These are phyloP conservation scores for Columba guinea DNA, from an alignment of 2,797 vertebrate genomes.

Conservation along the genomic window DNA sequence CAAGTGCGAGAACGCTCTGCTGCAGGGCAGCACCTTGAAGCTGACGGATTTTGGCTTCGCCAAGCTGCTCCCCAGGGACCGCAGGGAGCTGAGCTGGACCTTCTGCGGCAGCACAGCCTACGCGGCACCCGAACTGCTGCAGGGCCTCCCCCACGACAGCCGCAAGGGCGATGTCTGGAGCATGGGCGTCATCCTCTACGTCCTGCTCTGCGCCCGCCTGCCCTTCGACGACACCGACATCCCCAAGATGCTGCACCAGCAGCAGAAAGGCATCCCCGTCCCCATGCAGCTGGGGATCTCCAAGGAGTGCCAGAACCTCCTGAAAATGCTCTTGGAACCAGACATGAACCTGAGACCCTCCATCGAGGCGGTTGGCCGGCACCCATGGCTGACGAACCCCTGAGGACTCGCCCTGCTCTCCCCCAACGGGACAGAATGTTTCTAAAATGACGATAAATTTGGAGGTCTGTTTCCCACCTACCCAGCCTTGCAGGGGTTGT, in stretches of 20 bases:
- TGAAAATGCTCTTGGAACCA: constrained; percentile 73
- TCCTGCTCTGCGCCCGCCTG: constrained; percentile 74
- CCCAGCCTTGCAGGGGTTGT: background rate
- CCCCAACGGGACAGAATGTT: constrained; percentile 41
- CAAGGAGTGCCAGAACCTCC: constrained; percentile 72
- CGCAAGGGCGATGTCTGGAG: constrained; percentile 74
- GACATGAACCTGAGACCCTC: constrained; percentile 70
- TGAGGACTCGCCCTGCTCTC: constrained; percentile 25
- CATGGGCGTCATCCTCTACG: constrained; percentile 73
- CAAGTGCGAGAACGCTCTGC: constrained; percentile 75
- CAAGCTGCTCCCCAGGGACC: constrained; percentile 63
- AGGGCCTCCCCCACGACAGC: constrained; percentile 74
- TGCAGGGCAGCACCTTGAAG: constrained; percentile 74
- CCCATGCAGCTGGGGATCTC: constrained; percentile 70
- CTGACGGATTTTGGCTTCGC: constrained; percentile 77
- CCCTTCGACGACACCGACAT: constrained; percentile 75
- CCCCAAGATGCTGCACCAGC: constrained; percentile 75
- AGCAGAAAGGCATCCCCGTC: constrained; percentile 71
- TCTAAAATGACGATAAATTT: constrained; percentile 54
- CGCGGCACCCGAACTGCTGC: constrained; percentile 72
- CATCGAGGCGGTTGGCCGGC: constrained; percentile 67
- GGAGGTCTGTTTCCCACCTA: background rate
- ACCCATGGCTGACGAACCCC: constrained; percentile 72
- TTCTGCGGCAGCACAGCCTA: constrained; percentile 78
- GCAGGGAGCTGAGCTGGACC: constrained; percentile 73